phyloP scores from a whole-genome alignment of 2,797 vertebrate genomes.

The Clarias pachynema region DNA sequence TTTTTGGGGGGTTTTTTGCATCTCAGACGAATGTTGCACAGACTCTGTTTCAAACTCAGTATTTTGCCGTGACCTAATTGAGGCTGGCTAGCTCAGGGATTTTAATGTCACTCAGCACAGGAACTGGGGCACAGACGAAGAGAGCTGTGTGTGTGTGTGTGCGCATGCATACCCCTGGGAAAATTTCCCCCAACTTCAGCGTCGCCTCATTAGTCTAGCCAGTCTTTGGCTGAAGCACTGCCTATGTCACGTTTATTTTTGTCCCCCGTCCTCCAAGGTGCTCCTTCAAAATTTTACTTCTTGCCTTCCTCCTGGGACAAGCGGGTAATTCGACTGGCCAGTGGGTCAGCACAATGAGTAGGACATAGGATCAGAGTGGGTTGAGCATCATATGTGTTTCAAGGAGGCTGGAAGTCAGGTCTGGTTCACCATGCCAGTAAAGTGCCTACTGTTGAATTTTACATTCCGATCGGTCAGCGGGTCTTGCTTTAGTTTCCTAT shows the following conservation, averaged over 20 bases:
- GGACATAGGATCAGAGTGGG: slow-evolving; percentile 31
- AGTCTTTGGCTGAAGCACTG: slow-evolving; percentile 57
- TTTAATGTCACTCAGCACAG: slow-evolving; percentile 44
- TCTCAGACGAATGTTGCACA: background rate
- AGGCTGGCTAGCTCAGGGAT: slow-evolving; percentile 20
- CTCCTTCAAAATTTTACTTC: slow-evolving; percentile 24
- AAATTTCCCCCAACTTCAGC: slow-evolving; percentile 57
- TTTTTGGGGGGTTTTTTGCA: background rate
- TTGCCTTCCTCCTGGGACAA: slow-evolving; percentile 50
- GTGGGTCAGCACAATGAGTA: slow-evolving; percentile 57
- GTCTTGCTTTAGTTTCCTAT: background rate
- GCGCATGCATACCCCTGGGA: slow-evolving; percentile 62
- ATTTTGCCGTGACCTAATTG: slow-evolving; percentile 50
- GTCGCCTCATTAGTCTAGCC: slow-evolving; percentile 71
- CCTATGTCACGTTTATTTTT: slow-evolving; percentile 71
- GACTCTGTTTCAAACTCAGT: slow-evolving; percentile 27
- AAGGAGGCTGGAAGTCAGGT: slow-evolving; percentile 62
- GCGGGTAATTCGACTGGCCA: slow-evolving; percentile 54
- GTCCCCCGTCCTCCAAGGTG: slow-evolving; percentile 56
- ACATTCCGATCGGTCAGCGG: background rate
- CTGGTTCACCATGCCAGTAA: background rate
- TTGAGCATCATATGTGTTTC: slow-evolving; percentile 60
- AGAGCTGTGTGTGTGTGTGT: slow-evolving; percentile 50
- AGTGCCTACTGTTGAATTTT: background rate
- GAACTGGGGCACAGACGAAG: slow-evolving; percentile 66